phyloP scores from a whole-genome alignment of 30 jellyfish, hydroid and myxozoan species.

The Pelagia noctiluca region DNA sequence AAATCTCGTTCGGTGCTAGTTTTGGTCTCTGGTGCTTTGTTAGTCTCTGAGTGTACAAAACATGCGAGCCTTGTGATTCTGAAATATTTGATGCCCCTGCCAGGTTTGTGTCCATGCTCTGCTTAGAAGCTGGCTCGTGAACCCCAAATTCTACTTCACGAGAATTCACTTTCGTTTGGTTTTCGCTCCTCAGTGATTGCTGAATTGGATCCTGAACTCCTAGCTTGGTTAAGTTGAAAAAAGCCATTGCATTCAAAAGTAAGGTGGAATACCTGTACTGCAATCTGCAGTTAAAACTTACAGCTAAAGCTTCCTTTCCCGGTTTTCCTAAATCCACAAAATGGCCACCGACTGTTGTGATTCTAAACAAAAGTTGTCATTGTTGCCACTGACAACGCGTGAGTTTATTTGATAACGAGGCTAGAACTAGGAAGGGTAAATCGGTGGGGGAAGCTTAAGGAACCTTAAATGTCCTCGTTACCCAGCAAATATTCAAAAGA shows the following conservation, averaged over 20 bases:
- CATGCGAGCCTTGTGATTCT: slow-evolving; percentile 80
- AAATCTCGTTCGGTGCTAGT: slow-evolving; percentile 88
- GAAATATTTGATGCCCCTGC: slow-evolving; percentile 18
- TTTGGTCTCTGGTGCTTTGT: slow-evolving; percentile 86
- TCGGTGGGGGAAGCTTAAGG: neutral
- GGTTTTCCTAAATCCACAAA: neutral
- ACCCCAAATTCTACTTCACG: too few species aligned
- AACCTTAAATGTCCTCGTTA: neutral
- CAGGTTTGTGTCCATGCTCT: slow-evolving; percentile 1
- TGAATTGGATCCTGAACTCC: slow-evolving; percentile 84
- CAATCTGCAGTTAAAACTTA: neutral
- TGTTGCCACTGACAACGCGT: neutral
- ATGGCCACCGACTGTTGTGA: neutral
- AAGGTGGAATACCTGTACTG: too few species aligned
- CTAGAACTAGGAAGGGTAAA: neutral
- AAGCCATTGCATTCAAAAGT: slow-evolving; percentile 83
- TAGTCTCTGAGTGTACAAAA: slow-evolving; percentile 69
- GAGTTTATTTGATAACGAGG: slow-evolving; percentile 8
- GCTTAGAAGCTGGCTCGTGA: slow-evolving; percentile 1
- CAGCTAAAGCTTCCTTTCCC: neutral
- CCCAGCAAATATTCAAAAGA: slow-evolving; percentile 4
- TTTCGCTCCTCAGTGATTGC: slow-evolving; percentile 38
- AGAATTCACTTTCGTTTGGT: neutral
- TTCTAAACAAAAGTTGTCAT: neutral
- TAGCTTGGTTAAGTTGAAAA: slow-evolving; percentile 80